Conservation (phyloP, 2,888 invertebrate species). For the Cephalotes varians region DNA sequence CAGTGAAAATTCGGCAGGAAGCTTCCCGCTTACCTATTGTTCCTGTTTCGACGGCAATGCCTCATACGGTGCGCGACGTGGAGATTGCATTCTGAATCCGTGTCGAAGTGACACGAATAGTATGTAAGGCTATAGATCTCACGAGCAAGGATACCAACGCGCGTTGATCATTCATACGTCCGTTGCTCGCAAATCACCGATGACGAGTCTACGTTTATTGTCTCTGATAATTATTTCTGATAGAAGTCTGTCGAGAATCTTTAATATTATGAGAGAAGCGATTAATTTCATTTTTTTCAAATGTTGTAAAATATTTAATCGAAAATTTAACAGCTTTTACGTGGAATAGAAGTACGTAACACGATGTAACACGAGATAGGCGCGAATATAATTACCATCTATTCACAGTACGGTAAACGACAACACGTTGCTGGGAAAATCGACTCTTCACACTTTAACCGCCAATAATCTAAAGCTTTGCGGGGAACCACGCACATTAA, state of each 20-base stretch:
- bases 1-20: conserved; percentile 34
- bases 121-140: conserved; percentile 45
- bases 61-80: conserved; percentile 20
- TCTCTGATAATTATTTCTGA: background rate
- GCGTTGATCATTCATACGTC: conserved; percentile 17
- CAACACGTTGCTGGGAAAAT: conserved; percentile 6
- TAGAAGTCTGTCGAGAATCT: background rate
- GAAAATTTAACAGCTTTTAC: background rate
- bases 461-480: conserved; percentile 61
- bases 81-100: conserved; percentile 47
- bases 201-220: background rate
- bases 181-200: background rate
- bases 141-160: conserved; percentile 7
- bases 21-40: conserved; percentile 51
- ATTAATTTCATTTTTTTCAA: background rate
- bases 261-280: background rate
- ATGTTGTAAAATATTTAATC: background rate
- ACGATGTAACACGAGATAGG: background rate
- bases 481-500: conserved; percentile 53
- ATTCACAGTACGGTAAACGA: background rate
- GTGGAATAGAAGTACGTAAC: background rate
- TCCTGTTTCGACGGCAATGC: conserved; percentile 52
- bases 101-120: conserved; percentile 33
- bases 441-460: conserved; percentile 57
- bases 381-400: conserved; percentile 9